phyloP scores from a whole-genome alignment of 2,888 invertebrate species.

The Megalurothrips usitatus region DNA sequence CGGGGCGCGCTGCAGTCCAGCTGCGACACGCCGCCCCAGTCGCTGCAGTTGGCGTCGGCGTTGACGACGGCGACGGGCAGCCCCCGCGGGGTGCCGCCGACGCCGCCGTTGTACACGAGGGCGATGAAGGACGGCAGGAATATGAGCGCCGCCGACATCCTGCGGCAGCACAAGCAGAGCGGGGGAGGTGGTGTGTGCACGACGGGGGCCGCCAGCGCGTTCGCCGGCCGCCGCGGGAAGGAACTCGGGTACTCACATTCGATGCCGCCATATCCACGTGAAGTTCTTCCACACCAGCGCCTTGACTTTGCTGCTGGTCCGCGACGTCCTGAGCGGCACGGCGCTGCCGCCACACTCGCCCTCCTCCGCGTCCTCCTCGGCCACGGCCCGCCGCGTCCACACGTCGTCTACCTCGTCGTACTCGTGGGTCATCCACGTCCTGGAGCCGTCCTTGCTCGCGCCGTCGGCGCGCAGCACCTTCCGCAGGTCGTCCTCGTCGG shows the following conservation, averaged over 20 bases:
- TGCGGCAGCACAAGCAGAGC: neutral
- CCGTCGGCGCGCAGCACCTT: neutral
- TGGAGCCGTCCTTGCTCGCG: neutral
- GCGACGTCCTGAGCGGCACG: neutral
- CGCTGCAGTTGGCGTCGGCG: neutral
- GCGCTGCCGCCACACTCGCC: neutral
- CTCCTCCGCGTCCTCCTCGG: neutral
- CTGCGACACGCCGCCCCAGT: neutral
- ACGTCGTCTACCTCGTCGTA: neutral
- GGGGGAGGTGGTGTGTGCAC: neutral
- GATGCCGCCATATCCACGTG: neutral
- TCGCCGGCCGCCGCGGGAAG: neutral
- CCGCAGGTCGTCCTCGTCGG: neutral
- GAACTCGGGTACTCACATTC: neutral
- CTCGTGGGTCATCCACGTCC: neutral
- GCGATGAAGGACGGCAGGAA: slow-evolving; percentile 13
- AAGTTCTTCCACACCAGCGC: slow-evolving; percentile 2
- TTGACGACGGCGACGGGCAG: neutral
- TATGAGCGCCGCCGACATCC: neutral
- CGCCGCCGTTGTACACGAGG: slow-evolving; percentile 1
- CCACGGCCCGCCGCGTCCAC: neutral
- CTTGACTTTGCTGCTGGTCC: neutral
- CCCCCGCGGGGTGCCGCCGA: neutral
- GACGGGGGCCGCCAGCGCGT: neutral
- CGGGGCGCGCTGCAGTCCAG: neutral